phyloP scores from a whole-genome alignment of 2,888 invertebrate species.

The Ganaspis brasiliensis region DNA sequence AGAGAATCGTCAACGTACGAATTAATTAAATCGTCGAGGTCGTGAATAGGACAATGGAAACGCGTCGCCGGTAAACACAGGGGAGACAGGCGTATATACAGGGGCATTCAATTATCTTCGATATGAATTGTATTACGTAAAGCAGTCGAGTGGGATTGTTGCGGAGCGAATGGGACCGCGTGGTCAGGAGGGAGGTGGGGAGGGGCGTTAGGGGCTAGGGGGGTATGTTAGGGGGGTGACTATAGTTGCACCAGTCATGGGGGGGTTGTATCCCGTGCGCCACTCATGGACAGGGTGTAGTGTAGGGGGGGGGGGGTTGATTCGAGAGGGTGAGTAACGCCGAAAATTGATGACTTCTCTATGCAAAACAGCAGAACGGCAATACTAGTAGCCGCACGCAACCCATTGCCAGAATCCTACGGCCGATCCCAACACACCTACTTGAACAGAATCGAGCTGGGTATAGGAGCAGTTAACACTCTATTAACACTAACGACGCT shows the following conservation, averaged over 20 bases:
- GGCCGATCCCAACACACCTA: slow-evolving; percentile 59
- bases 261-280: slow-evolving; percentile 14
- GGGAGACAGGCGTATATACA: slow-evolving; percentile 43
- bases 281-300: slow-evolving; percentile 44
- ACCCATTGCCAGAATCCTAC: slow-evolving; percentile 62
- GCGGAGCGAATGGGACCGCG: slow-evolving; percentile 52
- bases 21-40: slow-evolving; percentile 35
- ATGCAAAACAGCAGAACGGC: slow-evolving; percentile 77
- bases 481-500: slow-evolving; percentile 80
- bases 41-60: slow-evolving; percentile 45
- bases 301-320: slow-evolving; percentile 44
- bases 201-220: too few species aligned
- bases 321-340: slow-evolving; percentile 56
- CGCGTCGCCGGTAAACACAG: slow-evolving; percentile 53
- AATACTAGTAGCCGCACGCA: slow-evolving; percentile 73
- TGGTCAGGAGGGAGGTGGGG: slow-evolving; percentile 4
- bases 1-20: slow-evolving; percentile 18
- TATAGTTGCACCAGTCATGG: background rate
- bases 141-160: slow-evolving; percentile 63
- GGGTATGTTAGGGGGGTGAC: background rate
- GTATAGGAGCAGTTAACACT: slow-evolving; percentile 80
- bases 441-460: slow-evolving; percentile 77
- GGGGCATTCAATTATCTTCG: slow-evolving; percentile 73
- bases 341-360: slow-evolving; percentile 78
- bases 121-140: slow-evolving; percentile 70